Conservation (phyloP, 1,140 invertebrate genomes). For the Bombus balteatus region DNA sequence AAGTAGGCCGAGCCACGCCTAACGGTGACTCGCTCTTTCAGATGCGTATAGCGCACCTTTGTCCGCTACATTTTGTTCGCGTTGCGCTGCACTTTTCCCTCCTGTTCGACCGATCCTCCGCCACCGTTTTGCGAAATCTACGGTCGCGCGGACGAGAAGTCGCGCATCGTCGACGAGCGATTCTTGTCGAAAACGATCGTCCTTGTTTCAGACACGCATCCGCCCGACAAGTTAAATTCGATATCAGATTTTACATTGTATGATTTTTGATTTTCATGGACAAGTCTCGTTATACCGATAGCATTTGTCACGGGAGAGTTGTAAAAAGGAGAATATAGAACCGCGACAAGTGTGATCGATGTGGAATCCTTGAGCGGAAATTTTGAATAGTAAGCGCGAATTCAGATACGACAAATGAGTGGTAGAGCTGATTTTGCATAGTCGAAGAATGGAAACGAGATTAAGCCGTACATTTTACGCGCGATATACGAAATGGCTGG, state of each 20-base stretch:
- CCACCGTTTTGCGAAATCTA: slow-evolving; percentile 8
- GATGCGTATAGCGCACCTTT: slow-evolving; percentile 27
- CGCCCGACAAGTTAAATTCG: slow-evolving; percentile 3
- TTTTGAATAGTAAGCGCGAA: no score
- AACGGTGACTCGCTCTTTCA: slow-evolving; percentile 22
- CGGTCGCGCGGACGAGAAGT: neutral
- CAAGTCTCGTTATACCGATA: slow-evolving; percentile 18
- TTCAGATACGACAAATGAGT: no score
- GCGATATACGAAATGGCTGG: neutral
- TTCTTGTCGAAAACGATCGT: neutral
- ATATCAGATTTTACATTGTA: neutral
- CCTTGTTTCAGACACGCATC: neutral
- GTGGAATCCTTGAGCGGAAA: no score
- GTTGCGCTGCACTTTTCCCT: slow-evolving; percentile 23
- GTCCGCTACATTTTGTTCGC: neutral
- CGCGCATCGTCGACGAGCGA: no score
- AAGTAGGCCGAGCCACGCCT: slow-evolving; percentile 67
- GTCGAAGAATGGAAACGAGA: neutral
- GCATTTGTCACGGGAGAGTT: slow-evolving; percentile 10
- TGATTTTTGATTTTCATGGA: neutral
- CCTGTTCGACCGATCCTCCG: neutral
- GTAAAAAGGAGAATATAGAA: neutral
- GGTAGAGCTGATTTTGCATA: no score
- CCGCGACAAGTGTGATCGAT: neutral
- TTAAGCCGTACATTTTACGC: neutral